Base-by-base conservation (phyloP, 2,113 vertebrate species). In the Eurypyga helias region DNA sequence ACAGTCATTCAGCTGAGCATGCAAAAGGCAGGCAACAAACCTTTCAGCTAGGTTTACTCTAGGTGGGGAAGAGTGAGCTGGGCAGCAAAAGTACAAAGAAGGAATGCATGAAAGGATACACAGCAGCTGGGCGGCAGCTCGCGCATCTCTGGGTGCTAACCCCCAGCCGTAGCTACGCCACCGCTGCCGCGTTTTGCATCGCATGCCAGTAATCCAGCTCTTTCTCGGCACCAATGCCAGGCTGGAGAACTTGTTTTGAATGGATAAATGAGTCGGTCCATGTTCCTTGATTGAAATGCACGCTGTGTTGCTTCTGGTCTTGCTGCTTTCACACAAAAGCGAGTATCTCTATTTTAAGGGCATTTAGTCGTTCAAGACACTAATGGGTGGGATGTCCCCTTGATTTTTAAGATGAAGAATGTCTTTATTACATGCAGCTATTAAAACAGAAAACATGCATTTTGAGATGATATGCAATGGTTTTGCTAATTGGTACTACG, bases 401-500 rank as follows among this genome's bases (percentile, higher is more conserved):
- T 48, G 25, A 6, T 24, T 61, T 62, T 84, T 67, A 38, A 65
- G 41, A 48, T 18, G 64, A 83, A 90, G 49, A 91, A 77, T 72
- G 36, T n/a, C 49, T 94, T 70, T 86, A 11, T 89, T 87, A 55
- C 17, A 13, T 13, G 16, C 38, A 62, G 34, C 48, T 90, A 36
- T 38, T 82, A 87, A 87, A 73, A 62, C 6, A 89, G 25, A 79
- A 94, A 89, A 57, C 29, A 62, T 1, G 0, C 13, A 8, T 96
- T 97, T 96, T 90, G 84, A 96, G 96, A 87, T 28, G 7, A 71
- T 26, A 20, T 28, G 26, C 64, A 57, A 38, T 91, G 91, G 16
- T 48, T 97, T 94, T 66, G 65, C 80, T 97, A 96, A 97, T 95
- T 97, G 93, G 85, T 87, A 93, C 84, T 26, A 18, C 81, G 96